Base-by-base conservation (phyloP, 2,797 vertebrate genomes). In the Falco columbarius region DNA sequence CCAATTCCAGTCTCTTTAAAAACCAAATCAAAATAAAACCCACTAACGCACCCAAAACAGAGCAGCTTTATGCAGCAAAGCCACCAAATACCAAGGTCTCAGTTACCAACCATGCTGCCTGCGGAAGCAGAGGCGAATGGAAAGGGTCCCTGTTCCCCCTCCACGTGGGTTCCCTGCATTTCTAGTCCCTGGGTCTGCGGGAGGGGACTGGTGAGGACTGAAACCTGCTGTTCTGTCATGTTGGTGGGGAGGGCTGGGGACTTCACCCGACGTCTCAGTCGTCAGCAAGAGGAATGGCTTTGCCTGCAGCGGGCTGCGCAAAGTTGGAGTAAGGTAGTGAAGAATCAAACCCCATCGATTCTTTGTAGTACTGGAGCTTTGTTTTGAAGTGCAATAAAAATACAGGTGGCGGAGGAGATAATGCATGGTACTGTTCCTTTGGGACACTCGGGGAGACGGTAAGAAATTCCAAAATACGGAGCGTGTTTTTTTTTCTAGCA, bases 371-470 rank as follows among this genome's bases (percentile, higher is more conserved):
- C 4, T 32, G 67, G 54, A 93, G 93, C 93, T 93, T 92, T 92
- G 93, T 95, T 97, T 95, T 96, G 96, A 96, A 97, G 81, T 88
- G 96, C 81, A 94, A 77, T 86, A 92, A 95, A 95, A 95, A 85
- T 96, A 93, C 92, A 97, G 96, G 94, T 97, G 94, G 91, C 0
- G 0, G 68, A 91, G 86, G 73, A 96, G 96, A 97, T 97, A 96
- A 94, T 97, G 96, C 85, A 86, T 3, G 2, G 55, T 34, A 52
- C 79, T 0, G 1, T 92, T 97, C 94, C 96, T 96, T 42, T 96
- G 95, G 94, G 93, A 97, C 84, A 84, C 73, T 34, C 1, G 0
- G 52, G 70, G 68, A 92, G 77, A 89, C 7, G 0, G 67, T 12
- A 56, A 96, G 86, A 79, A 82, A 92, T 96, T 96, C 94, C 94